Conservation (phyloP, 2,797 vertebrate genomes). For the Lemur catta region DNA sequence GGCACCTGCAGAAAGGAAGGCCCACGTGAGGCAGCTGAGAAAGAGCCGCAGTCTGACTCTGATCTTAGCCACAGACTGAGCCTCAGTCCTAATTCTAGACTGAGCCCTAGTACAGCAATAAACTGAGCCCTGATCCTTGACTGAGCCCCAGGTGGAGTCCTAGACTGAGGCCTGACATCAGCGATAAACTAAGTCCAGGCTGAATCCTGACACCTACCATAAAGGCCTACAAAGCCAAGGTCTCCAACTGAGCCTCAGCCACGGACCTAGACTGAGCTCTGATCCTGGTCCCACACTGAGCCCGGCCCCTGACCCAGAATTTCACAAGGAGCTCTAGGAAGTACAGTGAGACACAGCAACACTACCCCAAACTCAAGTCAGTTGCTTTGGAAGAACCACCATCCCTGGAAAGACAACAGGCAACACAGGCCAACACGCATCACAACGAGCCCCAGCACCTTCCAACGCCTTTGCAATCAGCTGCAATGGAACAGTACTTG, state of each 20-base stretch:
- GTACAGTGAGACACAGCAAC: not conserved
- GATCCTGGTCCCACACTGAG: not conserved
- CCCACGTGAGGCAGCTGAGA: not conserved
- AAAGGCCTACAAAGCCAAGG: not conserved
- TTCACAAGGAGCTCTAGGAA: not conserved
- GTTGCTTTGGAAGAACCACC: not conserved
- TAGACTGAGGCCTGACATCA: not conserved
- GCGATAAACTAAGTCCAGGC: not conserved
- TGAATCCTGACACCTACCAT: not conserved
- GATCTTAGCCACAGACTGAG: not conserved
- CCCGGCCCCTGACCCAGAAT: not conserved
- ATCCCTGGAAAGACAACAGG: not conserved
- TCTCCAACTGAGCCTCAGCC: not conserved
- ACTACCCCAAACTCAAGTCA: not conserved
- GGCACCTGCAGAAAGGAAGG: slow-evolving; percentile 70
- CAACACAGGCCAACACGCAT: not conserved
- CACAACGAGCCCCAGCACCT: not conserved
- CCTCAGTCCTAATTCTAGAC: not conserved
- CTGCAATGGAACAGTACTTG: not conserved
- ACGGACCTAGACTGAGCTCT: not conserved
- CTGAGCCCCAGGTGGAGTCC: not conserved
- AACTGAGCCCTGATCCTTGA: not conserved
- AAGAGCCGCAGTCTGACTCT: not conserved
- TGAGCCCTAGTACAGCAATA: not conserved
- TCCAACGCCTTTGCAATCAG: not conserved